Evolutionary conservation across 2,797 vertebrate species (phyloP).

Genomic region (Austrolebias charrua): DNA sequence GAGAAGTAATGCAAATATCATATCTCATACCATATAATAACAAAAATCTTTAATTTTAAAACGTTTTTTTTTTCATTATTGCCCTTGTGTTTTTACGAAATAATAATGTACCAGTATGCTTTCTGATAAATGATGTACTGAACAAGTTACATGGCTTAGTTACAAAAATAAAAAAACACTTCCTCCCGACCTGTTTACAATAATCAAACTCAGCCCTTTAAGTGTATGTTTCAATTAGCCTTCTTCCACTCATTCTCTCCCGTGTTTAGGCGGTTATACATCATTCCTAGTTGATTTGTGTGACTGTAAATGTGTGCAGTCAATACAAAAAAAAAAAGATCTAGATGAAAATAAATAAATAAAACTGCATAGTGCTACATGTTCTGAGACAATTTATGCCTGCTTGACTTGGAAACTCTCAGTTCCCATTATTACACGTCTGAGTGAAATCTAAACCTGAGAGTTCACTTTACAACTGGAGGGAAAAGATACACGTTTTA

Average conservation of each 20-base stretch:
- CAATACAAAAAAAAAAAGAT: conserved; percentile 13
- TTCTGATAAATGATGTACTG: too few relatives aligned
- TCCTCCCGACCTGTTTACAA: neutral
- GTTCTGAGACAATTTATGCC: conserved; percentile 19
- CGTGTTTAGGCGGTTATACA: conserved; percentile 2
- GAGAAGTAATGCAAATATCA: too few relatives aligned
- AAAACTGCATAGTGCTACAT: conserved; percentile 1
- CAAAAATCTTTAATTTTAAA: too few relatives aligned
- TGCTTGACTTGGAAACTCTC: neutral
- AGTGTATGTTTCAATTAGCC: conserved; percentile 4
- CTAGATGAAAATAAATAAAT: conserved; percentile 11
- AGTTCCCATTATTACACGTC: conserved; percentile 2
- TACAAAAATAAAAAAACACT: neutral
- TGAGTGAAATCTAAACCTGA: conserved; percentile 9
- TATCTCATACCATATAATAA: too few relatives aligned
- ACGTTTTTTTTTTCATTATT: too few relatives aligned
- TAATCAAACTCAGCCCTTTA: neutral
- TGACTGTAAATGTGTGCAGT: neutral
- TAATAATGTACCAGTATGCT: too few relatives aligned
- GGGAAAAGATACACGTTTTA: conserved; percentile 9
- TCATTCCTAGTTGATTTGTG: conserved; percentile 13
- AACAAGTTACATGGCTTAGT: too few relatives aligned
- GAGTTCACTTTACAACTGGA: conserved; percentile 16
- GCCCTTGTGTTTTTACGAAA: too few relatives aligned
- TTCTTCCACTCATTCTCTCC: neutral